A percentile compares a stretch with the other conserved stretches of the same genome.
Conservation (phyloP, 2,113 vertebrate species). For the Candoia aspera region DNA sequence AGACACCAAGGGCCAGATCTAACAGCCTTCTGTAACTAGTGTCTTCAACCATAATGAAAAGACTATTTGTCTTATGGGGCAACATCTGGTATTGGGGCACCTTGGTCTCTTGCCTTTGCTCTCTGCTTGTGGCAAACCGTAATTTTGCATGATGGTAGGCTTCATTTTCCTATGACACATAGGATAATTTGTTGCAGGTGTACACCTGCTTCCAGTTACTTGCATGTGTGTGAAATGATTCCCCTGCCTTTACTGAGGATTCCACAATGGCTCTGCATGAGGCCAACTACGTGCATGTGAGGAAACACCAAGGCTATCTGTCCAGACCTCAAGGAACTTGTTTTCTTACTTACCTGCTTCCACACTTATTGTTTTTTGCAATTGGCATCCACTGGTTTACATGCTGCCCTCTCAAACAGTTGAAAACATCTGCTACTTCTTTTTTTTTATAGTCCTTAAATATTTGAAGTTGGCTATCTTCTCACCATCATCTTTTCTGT, state of each 20-base stretch:
- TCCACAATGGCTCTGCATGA: neutral
- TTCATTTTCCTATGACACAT: neutral
- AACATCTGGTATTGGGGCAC: neutral
- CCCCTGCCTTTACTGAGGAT: neutral
- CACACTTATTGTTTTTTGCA: neutral
- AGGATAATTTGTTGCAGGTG: constrained; percentile 4
- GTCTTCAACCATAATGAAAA: neutral
- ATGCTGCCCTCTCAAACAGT: neutral
- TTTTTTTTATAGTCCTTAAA: neutral
- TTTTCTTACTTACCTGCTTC: neutral
- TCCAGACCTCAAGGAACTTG: neutral
- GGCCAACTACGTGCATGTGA: neutral
- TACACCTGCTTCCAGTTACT: constrained; percentile 16
- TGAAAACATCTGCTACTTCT: neutral
- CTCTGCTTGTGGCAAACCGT: constrained; percentile 11
- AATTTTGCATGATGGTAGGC: neutral
- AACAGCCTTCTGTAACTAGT: neutral
- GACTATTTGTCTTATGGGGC: neutral
- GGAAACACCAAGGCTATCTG: neutral
- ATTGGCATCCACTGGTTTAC: neutral
- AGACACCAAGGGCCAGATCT: neutral
- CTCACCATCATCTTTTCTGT: neutral
- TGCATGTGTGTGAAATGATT: neutral
- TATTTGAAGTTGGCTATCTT: neutral
- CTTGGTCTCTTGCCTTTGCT: constrained; percentile 15